Percentiles rank a stretch among this genome's conserved stretches.
Evolutionary conservation across 2,113 vertebrate species (phyloP).

Genomic region (Lasiurus borealis): DNA sequence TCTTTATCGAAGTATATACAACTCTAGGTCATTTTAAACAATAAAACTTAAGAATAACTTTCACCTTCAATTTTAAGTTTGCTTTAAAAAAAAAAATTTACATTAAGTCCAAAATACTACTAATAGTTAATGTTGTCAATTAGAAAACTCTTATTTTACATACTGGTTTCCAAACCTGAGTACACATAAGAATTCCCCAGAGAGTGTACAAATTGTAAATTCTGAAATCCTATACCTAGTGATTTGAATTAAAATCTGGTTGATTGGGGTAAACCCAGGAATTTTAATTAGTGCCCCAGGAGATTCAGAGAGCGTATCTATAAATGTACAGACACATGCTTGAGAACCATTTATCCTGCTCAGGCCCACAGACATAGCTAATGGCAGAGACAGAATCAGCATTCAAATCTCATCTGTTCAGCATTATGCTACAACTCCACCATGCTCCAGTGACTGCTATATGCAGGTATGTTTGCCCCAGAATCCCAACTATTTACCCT

Average conservation of each 20-base stretch:
- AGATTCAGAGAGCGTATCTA: not conserved
- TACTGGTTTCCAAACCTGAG: not conserved
- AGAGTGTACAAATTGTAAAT: not conserved
- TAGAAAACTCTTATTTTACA: not conserved
- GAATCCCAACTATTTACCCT: not conserved
- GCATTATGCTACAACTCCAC: not conserved
- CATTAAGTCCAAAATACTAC: not conserved
- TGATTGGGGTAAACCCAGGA: not conserved
- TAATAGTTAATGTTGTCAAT: not conserved
- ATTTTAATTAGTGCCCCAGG: not conserved
- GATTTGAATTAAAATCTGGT: not conserved
- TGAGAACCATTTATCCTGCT: not conserved
- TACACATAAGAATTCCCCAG: not conserved
- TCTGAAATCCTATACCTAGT: not conserved
- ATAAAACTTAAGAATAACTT: conserved; percentile 1
- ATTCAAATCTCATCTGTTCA: not conserved
- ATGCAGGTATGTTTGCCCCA: not conserved
- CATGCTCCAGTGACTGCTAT: not conserved
- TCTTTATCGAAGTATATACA: not conserved
- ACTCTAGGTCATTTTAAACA: not conserved
- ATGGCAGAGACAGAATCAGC: not conserved
- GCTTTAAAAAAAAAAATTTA: conserved; percentile 30
- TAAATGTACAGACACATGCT: not conserved
- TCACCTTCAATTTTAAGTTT: conserved; percentile 31
- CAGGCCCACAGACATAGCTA: not conserved